Base-by-base conservation (phyloP, 2,797 vertebrate genomes). In the Helarctos malayanus region DNA sequence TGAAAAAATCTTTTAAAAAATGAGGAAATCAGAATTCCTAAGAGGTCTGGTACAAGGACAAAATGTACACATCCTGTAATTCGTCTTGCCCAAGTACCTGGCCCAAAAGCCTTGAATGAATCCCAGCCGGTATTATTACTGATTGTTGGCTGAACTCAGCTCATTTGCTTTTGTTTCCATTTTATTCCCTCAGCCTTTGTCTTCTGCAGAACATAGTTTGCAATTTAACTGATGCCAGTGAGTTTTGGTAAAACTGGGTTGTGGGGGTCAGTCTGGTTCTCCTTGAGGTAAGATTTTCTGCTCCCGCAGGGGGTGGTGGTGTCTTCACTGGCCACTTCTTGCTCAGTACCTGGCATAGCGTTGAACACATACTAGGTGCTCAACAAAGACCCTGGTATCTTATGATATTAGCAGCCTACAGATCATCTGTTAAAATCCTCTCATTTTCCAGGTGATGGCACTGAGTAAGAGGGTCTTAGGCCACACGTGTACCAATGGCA, bases 21-120 rank as follows among this genome's bases (percentile, higher is more conserved):
- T 27, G 41, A 73, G 41, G 41, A 25, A 47, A 18, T 29, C 8
- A 75, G 18, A 47, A 47, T 82, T 68, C 61, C 68, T 59, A 27
- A 84, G 29, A 73, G 63, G 47, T 29, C 7, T 25, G 15, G 7
- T 27, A 1, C 61, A 59, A 68, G 1, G 59, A 83, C 13, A 75
- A 75, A 57, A 86, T 0, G 21, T 32, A 6, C 2, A 47, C 12
- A 5, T n/a, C 16, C 3, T 7, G 16, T 45, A 19, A 75, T 14
- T 23, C 56, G 7, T 41, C 52, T 38, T 35, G 21, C 25, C 63
- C 32, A 14, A 2, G 56, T 10, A 16, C 25, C 63, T 32, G 91
- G 23, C 18, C 21, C 7, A 18, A 27, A 35, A 19, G 7, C 1
- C 27, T 54, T 7, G 11, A 7, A 5, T n/a, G 0, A 8, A 5